Evolutionary conservation across 2,888 invertebrate species (phyloP), one percentile per base, ranked within the genome.

Genomic region (Petrolisthes manimaculis): DNA sequence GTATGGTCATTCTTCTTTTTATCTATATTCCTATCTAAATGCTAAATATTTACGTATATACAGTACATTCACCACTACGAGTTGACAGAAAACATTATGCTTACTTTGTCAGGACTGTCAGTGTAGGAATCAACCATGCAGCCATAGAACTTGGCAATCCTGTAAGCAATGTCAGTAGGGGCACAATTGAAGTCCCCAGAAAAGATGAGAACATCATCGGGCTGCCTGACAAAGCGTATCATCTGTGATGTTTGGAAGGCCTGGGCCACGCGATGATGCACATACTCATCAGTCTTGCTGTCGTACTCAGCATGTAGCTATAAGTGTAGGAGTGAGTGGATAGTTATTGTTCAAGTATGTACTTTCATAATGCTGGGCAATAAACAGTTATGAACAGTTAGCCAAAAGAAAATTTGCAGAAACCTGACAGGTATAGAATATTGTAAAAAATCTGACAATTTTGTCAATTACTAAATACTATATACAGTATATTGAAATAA

Each of bases 181-280:
- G 96, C 96, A 18, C 97, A 95, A 93, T 99, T 99, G 83, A 99
- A 95, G 94, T 99, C 99, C 2, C 99, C 99, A 51, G 97, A 97
- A 87, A 99, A 94, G 92, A 99, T 95, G 84, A 96, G 95, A 53
- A 97, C 94, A 93, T 98, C 97, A 0, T 96, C 96, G 87, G 95
- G 94, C 14, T 94, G 94, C 78, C 96, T 95, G 0, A 98, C 98
- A 92, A 97, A 94, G 92, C 96, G 89, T 69, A 91, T 83, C 24
- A 91, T 61, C 89, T 91, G 91, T 0, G 91, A 88, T 24, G 89
- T 96, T 92, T 99, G 97, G 92, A 97, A 97, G 0, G 98, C 97
- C 94, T 99, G 99, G 84, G 97, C 94, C 8, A 98, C 95, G 92
- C 99, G 95, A 93, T 99, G 99, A 74, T 98, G 96, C 91, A 96